These are phyloP conservation scores for Argyra leucocephala DNA, from an alignment of 2,888 invertebrate genomes.

Conservation along the genomic window DNA sequence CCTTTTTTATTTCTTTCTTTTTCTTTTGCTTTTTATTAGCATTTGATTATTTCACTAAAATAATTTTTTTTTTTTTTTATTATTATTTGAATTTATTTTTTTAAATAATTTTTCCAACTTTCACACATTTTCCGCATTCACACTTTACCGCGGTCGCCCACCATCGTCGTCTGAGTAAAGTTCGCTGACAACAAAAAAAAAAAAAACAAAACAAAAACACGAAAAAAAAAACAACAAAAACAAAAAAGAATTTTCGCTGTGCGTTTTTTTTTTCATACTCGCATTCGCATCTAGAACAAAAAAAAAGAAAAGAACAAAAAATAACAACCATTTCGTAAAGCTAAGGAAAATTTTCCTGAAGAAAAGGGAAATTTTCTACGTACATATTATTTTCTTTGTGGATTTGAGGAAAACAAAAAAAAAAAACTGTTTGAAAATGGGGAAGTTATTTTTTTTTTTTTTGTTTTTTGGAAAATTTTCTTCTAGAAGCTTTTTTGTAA, in stretches of 20 bases:
- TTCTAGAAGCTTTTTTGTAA: too few species aligned
- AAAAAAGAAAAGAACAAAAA: too few species aligned
- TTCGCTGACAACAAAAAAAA: too few species aligned
- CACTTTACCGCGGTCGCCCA: constrained; percentile 6
- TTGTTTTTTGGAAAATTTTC: too few species aligned
- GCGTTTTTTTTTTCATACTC: constrained; percentile 1
- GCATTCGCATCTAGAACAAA: not conserved
- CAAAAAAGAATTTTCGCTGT: not conserved
- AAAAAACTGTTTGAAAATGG: too few species aligned
- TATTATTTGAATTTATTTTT: not conserved
- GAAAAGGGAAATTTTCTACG: too few species aligned
- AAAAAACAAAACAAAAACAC: too few species aligned
- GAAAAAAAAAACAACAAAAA: too few species aligned
- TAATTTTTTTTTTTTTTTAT: not conserved
- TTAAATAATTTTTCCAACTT: not conserved
- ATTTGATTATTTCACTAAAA: not conserved
- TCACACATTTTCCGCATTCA: constrained; percentile 6
- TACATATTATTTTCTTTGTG: too few species aligned
- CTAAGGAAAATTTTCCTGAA: too few species aligned
- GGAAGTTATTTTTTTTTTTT: too few species aligned
- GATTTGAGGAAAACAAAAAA: too few species aligned
- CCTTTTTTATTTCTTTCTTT: not conserved
- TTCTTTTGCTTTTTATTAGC: not conserved
- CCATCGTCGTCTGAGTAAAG: not conserved
- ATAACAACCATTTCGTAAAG: not conserved